Percentiles rank a stretch among this genome's conserved stretches.
These are phyloP conservation scores for Uropetala carovei DNA, from an alignment of 2,888 invertebrate genomes.

Conservation along the genomic window DNA sequence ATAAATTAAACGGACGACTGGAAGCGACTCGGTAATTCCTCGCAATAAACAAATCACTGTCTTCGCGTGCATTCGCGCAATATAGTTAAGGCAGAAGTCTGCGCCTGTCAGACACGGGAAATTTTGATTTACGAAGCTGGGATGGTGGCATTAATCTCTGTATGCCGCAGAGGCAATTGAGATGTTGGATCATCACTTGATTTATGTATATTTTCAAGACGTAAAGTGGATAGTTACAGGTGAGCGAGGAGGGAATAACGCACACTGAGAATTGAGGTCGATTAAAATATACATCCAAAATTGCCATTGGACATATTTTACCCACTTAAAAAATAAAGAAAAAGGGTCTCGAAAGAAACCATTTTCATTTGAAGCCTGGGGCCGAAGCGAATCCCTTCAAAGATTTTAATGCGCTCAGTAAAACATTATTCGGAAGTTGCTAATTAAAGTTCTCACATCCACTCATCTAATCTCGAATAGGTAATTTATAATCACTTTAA, in stretches of 20 bases:
- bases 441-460: too few relatives aligned
- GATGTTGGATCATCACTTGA: neutral
- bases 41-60: neutral
- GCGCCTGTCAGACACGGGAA: neutral
- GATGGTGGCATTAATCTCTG: neutral
- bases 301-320: too few relatives aligned
- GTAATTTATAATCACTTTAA: too few relatives aligned
- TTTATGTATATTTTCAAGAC: neutral
- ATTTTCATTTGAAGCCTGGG: too few relatives aligned
- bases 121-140: neutral
- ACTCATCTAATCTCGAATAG: too few relatives aligned
- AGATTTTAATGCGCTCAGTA: too few relatives aligned
- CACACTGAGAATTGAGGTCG: neutral
- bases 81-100: constrained; percentile 17
- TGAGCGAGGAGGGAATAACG: neutral
- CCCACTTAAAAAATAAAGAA: too few relatives aligned
- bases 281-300: too few relatives aligned
- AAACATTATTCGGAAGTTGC: too few relatives aligned
- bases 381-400: too few relatives aligned
- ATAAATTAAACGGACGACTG: neutral
- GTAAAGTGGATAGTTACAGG: neutral
- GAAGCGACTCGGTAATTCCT: neutral
- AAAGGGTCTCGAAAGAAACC: too few relatives aligned
- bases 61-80: neutral
- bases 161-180: constrained; percentile 3